Percentiles rank a stretch among this genome's conserved stretches.
These are phyloP conservation scores for Mustela lutreola DNA, from an alignment of 2,113 vertebrate species.

Conservation along the genomic window DNA sequence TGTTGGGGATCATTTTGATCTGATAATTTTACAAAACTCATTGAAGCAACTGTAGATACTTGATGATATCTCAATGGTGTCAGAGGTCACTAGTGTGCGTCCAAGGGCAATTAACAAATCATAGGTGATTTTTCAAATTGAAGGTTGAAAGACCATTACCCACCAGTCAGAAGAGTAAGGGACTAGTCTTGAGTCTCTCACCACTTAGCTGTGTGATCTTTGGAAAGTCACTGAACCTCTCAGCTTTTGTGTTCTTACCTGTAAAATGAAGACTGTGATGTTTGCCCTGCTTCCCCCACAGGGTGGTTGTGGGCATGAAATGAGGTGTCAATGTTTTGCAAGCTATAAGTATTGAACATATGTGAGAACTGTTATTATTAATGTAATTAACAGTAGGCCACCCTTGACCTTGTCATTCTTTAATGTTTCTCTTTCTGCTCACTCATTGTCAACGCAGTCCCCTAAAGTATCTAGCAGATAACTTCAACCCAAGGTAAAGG, in stretches of 20 bases:
- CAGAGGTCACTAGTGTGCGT: background rate
- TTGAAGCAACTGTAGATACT: background rate
- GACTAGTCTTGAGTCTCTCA: background rate
- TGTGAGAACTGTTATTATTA: background rate
- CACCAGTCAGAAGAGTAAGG: background rate
- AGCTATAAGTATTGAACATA: background rate
- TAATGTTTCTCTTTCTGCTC: background rate
- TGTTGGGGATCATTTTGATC: conserved; percentile 1
- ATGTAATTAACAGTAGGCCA: background rate
- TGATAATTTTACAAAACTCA: background rate
- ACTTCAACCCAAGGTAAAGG: background rate
- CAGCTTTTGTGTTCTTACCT: background rate
- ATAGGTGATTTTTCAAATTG: background rate
- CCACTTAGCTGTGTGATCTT: conserved; percentile 34
- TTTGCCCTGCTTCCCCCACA: background rate
- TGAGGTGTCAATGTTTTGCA: background rate
- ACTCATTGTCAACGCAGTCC: background rate
- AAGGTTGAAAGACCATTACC: background rate
- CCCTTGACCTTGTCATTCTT: background rate
- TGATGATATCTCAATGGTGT: background rate
- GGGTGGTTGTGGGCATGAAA: background rate
- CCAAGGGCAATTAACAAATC: background rate
- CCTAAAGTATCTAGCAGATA: background rate
- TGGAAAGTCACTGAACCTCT: conserved; percentile 5
- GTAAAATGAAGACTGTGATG: background rate